Evolutionary conservation across 2,888 invertebrate genomes (phyloP).

Genomic region (Formica aserva): DNA sequence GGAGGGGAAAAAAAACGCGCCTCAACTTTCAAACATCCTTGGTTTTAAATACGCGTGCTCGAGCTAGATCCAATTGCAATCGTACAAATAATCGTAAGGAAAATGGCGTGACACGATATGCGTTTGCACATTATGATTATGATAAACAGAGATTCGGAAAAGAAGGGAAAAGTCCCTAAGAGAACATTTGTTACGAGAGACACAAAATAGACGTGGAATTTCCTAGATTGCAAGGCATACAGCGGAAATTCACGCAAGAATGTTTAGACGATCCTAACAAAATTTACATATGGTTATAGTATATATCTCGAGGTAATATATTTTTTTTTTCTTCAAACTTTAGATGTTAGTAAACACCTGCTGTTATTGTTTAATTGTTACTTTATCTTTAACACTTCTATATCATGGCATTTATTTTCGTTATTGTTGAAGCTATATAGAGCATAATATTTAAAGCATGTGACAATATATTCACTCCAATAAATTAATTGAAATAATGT

Average conservation of each 20-base stretch:
- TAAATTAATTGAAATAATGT: neutral
- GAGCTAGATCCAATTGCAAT: slow-evolving; percentile 15
- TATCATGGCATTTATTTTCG: neutral
- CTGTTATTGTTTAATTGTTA: neutral
- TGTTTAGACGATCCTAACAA: neutral
- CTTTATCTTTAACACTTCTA: neutral
- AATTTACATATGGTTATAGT: neutral
- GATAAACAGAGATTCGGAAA: neutral
- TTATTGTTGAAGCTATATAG: neutral
- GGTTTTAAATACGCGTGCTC: slow-evolving; percentile 8
- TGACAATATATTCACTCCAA: neutral
- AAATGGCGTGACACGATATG: slow-evolving; percentile 35
- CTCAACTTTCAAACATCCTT: neutral
- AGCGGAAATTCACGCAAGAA: neutral
- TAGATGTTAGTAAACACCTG: neutral
- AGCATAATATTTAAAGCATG: neutral
- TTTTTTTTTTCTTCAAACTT: neutral
- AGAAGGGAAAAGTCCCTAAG: neutral
- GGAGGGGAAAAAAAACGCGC: neutral
- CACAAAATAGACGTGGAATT: neutral
- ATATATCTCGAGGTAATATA: neutral
- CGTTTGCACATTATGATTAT: slow-evolving; percentile 10
- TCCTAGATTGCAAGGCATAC: neutral
- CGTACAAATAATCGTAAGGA: slow-evolving; percentile 17
- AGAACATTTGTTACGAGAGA: neutral